These are phyloP conservation scores for Otolemur garnettii DNA, from an alignment of 2,113 vertebrate genomes.

Conservation along the genomic window DNA sequence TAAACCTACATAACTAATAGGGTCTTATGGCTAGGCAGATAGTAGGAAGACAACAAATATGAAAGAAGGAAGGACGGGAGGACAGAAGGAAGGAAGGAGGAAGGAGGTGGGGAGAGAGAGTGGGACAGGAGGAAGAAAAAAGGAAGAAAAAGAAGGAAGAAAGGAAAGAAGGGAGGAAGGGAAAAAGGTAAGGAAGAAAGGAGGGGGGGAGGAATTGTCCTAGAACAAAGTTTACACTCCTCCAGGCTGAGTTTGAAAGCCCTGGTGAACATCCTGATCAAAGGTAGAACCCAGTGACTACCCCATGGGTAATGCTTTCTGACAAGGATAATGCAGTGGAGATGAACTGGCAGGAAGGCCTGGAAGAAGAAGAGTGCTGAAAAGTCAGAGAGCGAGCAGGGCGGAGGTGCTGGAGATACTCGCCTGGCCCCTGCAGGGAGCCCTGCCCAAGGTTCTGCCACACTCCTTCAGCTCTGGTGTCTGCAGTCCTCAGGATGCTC, in stretches of 20 bases:
- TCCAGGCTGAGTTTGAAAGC: neutral
- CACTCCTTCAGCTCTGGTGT: neutral
- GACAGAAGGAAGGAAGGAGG: too few relatives aligned
- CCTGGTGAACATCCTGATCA: neutral
- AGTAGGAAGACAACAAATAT: neutral
- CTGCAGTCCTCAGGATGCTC: neutral
- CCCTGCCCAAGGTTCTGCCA: too few relatives aligned
- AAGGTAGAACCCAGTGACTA: neutral
- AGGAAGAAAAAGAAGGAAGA: neutral
- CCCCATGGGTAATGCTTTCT: neutral
- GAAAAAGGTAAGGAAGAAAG: too few relatives aligned
- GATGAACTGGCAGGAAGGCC: neutral
- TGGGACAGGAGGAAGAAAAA: neutral
- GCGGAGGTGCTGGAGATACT: neutral
- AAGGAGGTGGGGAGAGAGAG: neutral
- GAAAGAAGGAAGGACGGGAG: neutral
- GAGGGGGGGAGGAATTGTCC: rapidly evolving
- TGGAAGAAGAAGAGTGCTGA: neutral
- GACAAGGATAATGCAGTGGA: neutral
- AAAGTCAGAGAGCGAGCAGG: neutral
- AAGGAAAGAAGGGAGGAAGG: neutral
- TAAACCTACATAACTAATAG: neutral
- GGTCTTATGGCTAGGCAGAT: neutral
- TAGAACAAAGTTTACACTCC: neutral
- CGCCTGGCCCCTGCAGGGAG: neutral